These are phyloP conservation scores for Conomelus anceps DNA, from an alignment of 2,888 invertebrate species.

Conservation along the genomic window DNA sequence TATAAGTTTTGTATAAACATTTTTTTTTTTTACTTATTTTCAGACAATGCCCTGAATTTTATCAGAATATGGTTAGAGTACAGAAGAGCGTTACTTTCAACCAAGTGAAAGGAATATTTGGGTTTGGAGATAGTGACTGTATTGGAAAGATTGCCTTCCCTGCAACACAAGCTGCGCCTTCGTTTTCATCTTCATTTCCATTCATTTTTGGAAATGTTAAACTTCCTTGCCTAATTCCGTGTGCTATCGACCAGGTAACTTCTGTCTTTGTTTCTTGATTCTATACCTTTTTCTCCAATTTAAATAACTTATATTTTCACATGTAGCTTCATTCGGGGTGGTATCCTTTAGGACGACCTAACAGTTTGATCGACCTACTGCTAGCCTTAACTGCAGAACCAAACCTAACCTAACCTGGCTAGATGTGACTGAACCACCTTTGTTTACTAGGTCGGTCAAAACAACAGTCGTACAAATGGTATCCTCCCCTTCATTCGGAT, in stretches of 20 bases:
- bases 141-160: constrained; percentile 98
- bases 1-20: no score
- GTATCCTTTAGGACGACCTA: no score
- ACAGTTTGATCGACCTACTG: no score
- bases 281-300: background rate
- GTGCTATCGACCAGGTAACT: constrained; percentile 89
- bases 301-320: background rate
- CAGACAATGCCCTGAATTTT: constrained; percentile 74
- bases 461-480: no score
- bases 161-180: constrained; percentile 91
- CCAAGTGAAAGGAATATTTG: constrained; percentile 97
- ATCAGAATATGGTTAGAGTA: constrained; percentile 85
- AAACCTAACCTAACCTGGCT: no score
- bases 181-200: constrained; percentile 83
- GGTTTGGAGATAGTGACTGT: constrained; percentile 90
- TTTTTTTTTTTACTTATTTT: constrained; percentile 13
- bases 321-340: background rate
- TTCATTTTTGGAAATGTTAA: constrained; percentile 73
- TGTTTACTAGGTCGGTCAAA: no score
- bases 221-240: constrained; percentile 83
- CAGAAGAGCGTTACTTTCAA: constrained; percentile 95
- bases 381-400: no score
- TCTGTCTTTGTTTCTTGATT: background rate
- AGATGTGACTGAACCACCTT: no score
- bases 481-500: no score